These are phyloP conservation scores for Caenorhabditis japonica DNA, from an alignment of 2,888 invertebrate genomes.

Conservation along the genomic window DNA sequence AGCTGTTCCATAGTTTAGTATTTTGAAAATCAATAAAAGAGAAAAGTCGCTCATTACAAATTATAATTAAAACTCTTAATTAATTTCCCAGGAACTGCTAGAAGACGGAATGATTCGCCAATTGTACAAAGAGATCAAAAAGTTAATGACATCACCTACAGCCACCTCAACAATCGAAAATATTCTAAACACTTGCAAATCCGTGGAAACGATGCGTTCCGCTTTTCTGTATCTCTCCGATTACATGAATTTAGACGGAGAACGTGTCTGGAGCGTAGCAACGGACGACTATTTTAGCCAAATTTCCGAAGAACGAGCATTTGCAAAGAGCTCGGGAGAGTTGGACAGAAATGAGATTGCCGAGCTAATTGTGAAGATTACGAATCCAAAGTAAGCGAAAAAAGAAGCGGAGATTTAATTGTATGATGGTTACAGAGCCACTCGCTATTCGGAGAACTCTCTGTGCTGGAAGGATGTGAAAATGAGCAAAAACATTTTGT, in stretches of 20 bases:
- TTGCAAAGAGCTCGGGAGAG: slow-evolving; percentile 32
- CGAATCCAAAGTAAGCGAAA: slow-evolving; percentile 45
- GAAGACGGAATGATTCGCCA: slow-evolving; percentile 70
- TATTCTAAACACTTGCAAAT: slow-evolving; percentile 15
- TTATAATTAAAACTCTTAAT: too few species aligned
- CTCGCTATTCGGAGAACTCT: slow-evolving; percentile 37
- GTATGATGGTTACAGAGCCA: slow-evolving; percentile 26
- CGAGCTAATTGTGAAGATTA: slow-evolving; percentile 32
- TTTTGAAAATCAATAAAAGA: too few species aligned
- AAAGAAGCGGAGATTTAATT: neutral
- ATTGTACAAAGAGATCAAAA: slow-evolving; percentile 57
- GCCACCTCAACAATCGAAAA: neutral
- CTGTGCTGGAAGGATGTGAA: slow-evolving; percentile 56
- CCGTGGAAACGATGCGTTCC: slow-evolving; percentile 24
- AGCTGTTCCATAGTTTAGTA: too few species aligned
- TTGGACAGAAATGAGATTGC: slow-evolving; percentile 22
- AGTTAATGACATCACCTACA: slow-evolving; percentile 21
- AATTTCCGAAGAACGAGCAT: slow-evolving; percentile 33
- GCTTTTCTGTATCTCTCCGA: slow-evolving; percentile 72
- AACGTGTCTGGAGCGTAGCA: slow-evolving; percentile 65
- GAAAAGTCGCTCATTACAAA: too few species aligned
- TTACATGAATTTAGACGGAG: slow-evolving; percentile 70
- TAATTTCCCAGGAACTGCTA: slow-evolving; percentile 49
- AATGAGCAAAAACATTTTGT: slow-evolving; percentile 13
- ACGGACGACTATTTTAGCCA: slow-evolving; percentile 43